phyloP scores from a whole-genome alignment of 2,888 invertebrate genomes.

The Hypercompe scribonia region DNA sequence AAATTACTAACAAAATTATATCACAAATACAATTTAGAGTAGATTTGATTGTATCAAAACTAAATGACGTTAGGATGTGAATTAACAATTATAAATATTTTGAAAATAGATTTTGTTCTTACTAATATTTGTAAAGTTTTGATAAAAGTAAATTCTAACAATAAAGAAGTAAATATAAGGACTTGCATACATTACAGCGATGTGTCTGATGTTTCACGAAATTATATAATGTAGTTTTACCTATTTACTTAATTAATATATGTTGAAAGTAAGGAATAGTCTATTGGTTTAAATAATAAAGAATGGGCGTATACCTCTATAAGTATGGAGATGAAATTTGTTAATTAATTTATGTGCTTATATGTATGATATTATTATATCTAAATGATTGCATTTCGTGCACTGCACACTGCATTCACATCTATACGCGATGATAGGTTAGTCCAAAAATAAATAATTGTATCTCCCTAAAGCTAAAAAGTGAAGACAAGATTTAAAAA shows the following conservation, averaged over 20 bases:
- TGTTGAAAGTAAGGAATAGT: not conserved
- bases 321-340: not conserved
- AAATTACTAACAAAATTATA: not conserved
- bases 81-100: not conserved
- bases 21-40: constrained; percentile 1
- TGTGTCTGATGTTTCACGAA: not conserved
- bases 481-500: constrained; percentile 30
- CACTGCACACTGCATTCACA: constrained; percentile 2
- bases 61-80: not conserved
- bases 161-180: not conserved
- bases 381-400: not conserved
- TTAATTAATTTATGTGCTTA: not conserved
- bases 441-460: constrained; percentile 35
- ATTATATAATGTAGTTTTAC: not conserved
- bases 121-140: not conserved
- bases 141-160: not conserved
- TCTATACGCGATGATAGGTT: constrained; percentile 31
- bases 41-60: constrained; percentile 1
- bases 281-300: not conserved
- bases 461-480: constrained; percentile 30
- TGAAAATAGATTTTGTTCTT: not conserved
- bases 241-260: not conserved
- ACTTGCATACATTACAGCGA: not conserved
- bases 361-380: not conserved
- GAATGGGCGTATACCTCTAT: not conserved